A percentile compares a stretch with the other conserved stretches of the same genome.
These are phyloP conservation scores for Chamaedrilus cognettii DNA, from an alignment of 2,888 invertebrate species.

Conservation along the genomic window DNA sequence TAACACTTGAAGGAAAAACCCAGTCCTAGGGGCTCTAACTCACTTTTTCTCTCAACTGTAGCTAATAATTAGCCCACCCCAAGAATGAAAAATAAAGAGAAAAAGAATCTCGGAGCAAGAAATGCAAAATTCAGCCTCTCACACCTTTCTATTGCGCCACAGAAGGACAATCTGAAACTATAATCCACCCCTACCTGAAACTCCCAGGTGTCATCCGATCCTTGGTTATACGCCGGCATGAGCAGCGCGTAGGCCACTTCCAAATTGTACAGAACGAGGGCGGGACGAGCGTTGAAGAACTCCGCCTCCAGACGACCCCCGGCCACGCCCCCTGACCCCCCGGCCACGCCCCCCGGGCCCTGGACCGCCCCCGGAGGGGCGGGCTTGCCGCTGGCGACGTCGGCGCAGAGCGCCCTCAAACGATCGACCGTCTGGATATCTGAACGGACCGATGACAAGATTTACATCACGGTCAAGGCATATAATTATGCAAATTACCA, in stretches of 20 bases:
- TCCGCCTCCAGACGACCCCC: constrained; percentile 57
- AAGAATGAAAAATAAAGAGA: too few species aligned
- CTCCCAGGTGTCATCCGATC: constrained; percentile 71
- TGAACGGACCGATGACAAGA: constrained; percentile 33
- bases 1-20: too few species aligned
- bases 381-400: constrained; percentile 7
- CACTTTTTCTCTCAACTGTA: too few species aligned
- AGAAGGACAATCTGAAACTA: too few species aligned
- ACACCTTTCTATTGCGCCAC: too few species aligned
- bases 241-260: constrained; percentile 84
- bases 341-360: background rate
- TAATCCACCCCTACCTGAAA: constrained; percentile 63
- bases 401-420: constrained; percentile 65
- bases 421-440: constrained; percentile 63
- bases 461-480: too few species aligned
- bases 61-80: too few species aligned
- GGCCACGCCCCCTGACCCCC: background rate
- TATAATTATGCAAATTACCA: too few species aligned
- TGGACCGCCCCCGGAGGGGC: background rate
- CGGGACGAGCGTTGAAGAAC: constrained; percentile 72
- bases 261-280: constrained; percentile 53
- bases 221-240: constrained; percentile 74
- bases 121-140: too few species aligned
- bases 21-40: too few species aligned
- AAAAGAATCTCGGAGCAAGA: too few species aligned